Conservation (phyloP, 2,113 vertebrate species). For the Tachysurus fulvidraco region DNA sequence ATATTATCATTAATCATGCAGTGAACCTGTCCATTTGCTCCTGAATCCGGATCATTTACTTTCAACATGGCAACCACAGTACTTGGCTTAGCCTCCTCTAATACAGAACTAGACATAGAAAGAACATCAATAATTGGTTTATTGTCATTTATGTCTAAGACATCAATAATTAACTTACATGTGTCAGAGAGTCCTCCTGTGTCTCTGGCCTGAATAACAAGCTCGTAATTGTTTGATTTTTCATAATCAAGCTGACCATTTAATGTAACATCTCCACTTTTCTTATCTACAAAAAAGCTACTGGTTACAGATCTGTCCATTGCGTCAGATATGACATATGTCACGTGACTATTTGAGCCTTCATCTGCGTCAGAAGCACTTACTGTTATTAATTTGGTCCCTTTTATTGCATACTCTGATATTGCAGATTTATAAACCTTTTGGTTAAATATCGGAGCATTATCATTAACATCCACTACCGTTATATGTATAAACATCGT, state of each 20-base stretch:
- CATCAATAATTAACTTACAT: constrained; percentile 70
- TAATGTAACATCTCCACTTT: constrained; percentile 66
- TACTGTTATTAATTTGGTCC: constrained; percentile 47
- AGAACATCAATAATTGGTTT: constrained; percentile 60
- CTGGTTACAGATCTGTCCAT: constrained; percentile 35
- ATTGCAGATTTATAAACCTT: constrained; percentile 50
- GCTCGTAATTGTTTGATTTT: constrained; percentile 63
- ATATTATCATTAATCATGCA: constrained; percentile 46
- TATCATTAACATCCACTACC: constrained; percentile 60
- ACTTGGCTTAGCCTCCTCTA: constrained; percentile 50
- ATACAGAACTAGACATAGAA: constrained; percentile 59
- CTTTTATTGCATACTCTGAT: constrained; percentile 48
- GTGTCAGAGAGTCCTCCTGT: constrained; percentile 68
- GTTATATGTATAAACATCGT: constrained; percentile 60
- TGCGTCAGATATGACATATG: constrained; percentile 63
- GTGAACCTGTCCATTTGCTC: constrained; percentile 60
- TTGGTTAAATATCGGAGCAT: constrained; percentile 52
- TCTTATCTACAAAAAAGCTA: constrained; percentile 65
- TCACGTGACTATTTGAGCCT: constrained; percentile 62
- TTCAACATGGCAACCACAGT: constrained; percentile 64
- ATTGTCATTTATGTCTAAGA: constrained; percentile 70
- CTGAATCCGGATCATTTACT: constrained; percentile 64
- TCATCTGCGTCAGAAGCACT: constrained; percentile 66
- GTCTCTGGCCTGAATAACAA: constrained; percentile 72
- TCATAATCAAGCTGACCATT: constrained; percentile 72